Evolutionary conservation across 2,797 vertebrate genomes (phyloP), one percentile per base, ranked within the genome.

Genomic region (Echeneis naucrates): DNA sequence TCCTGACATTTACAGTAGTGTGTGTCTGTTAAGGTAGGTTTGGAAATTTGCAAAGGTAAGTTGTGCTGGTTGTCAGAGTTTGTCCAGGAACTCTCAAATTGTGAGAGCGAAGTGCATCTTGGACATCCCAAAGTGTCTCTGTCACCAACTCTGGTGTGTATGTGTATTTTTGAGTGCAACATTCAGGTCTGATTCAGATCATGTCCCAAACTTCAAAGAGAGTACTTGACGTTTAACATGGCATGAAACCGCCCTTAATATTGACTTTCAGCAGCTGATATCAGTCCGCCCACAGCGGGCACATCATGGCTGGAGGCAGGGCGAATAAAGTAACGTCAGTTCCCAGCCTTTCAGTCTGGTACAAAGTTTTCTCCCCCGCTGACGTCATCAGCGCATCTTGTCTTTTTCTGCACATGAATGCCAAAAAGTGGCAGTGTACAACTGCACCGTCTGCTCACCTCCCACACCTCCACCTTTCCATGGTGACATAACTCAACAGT

Each of bases 361-460:
- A 66, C 35, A n/a, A n/a, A 37, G 42, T 67, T 79, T 68, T 69
- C 38, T 69, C 61, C 69, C 58, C 52, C 16, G 4, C 52, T 82
- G 73, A 85, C 78, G 82, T 87, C 84, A 78, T 86, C 82, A 24
- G 77, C 79, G 75, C 6, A 37, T 54, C 80, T 80, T 37, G 17
- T 60, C 62, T 33, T 59, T 38, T 23, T 45, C 59, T 2, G 21
- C 23, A 30, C 10, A 11, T 4, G 4, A 72, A 30, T 6, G 17
- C 57, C 65, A 72, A 38, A 52, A 21, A 70, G 48, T 38, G 50
- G 48, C 7, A 23, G 21, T 26, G 27, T 17, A 51, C 52, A 62
- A 23, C 21, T 12, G 61, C 73, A 53, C 51, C 69, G 67, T 78
- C 40, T 12, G 53, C 63, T 59, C 62, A 75, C 72, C 77, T 44